phyloP scores from a whole-genome alignment of 2,888 invertebrate species.

The Tiliacea aurago region DNA sequence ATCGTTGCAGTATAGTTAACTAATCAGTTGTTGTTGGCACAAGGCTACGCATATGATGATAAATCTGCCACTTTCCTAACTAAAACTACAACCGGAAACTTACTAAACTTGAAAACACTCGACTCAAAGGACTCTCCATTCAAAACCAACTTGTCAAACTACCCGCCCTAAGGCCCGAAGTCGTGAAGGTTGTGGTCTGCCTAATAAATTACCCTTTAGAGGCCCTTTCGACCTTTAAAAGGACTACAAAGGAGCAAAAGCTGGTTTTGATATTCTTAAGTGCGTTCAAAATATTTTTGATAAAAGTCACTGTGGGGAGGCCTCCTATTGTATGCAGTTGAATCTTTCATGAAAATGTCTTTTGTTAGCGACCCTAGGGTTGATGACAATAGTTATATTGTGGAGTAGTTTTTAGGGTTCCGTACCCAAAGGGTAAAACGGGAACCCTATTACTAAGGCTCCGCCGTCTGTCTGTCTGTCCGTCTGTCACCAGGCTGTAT shows the following conservation, averaged over 20 bases:
- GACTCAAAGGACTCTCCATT: conserved; percentile 18
- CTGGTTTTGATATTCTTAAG: conserved; percentile 16
- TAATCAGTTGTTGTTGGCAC: too few species aligned
- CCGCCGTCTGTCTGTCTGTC: too few species aligned
- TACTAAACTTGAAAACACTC: conserved; percentile 17
- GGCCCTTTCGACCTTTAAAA: conserved; percentile 8
- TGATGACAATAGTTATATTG: not conserved
- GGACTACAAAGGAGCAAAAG: conserved; percentile 8
- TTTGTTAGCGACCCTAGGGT: conserved; percentile 1
- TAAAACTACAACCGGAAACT: conserved; percentile 9
- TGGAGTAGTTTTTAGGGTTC: not conserved
- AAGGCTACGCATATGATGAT: too few species aligned
- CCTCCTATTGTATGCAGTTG: not conserved
- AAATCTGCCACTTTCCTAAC: conserved; percentile 22
- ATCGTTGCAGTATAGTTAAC: too few species aligned
- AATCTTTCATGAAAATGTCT: conserved; percentile 5
- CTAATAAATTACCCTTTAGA: conserved; percentile 32
- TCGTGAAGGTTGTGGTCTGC: conserved; percentile 26
- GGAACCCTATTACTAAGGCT: too few species aligned
- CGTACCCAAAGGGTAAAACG: too few species aligned
- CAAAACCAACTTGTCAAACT: conserved; percentile 20
- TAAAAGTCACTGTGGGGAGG: conserved; percentile 1
- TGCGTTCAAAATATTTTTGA: conserved; percentile 17
- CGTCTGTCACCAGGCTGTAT: too few species aligned
- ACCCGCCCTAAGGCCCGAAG: conserved; percentile 7